A percentile compares a stretch with the other conserved stretches of the same genome.
phyloP scores from a whole-genome alignment of 2,113 vertebrate species.

The Poeciliopsis retropinna region DNA sequence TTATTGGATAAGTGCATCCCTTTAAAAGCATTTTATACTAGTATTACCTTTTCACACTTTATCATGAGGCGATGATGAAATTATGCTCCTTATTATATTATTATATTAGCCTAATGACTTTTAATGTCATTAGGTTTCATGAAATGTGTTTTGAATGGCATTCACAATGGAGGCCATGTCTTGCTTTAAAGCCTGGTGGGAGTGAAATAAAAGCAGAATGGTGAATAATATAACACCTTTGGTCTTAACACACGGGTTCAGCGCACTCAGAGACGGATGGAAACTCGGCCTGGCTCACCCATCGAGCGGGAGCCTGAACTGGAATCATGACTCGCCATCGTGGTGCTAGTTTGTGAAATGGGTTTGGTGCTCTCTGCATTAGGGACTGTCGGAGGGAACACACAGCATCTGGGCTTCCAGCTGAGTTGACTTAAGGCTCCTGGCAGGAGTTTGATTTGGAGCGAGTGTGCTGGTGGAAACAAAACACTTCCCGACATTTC shows the following conservation, averaged over 20 bases:
- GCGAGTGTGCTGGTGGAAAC: conserved; percentile 17
- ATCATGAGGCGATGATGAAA: conserved; percentile 46
- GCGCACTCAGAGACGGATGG: conserved; percentile 1
- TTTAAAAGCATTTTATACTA: conserved; percentile 49
- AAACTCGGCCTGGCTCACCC: conserved; percentile 21
- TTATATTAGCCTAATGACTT: no score
- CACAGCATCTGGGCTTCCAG: conserved; percentile 49
- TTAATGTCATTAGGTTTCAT: conserved; percentile 21
- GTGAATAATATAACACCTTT: conserved; percentile 5
- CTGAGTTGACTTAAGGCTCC: conserved; percentile 59
- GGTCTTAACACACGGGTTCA: conserved; percentile 3
- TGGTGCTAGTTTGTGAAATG: conserved; percentile 47
- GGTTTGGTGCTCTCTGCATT: conserved; percentile 17
- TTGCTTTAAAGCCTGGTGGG: neutral
- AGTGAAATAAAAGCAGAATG: conserved; percentile 6
- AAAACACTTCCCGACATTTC: conserved; percentile 39
- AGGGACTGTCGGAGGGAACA: conserved; percentile 30
- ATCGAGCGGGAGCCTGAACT: conserved; percentile 30
- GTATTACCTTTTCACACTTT: conserved; percentile 35
- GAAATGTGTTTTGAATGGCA: conserved; percentile 15
- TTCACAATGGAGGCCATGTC: conserved; percentile 4
- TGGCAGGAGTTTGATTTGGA: conserved; percentile 50
- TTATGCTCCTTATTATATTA: conserved; percentile 51
- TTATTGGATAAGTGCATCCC: conserved; percentile 60
- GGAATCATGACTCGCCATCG: conserved; percentile 46